These are phyloP conservation scores for Alces alces DNA, from an alignment of 2,113 vertebrate species.

Conservation along the genomic window DNA sequence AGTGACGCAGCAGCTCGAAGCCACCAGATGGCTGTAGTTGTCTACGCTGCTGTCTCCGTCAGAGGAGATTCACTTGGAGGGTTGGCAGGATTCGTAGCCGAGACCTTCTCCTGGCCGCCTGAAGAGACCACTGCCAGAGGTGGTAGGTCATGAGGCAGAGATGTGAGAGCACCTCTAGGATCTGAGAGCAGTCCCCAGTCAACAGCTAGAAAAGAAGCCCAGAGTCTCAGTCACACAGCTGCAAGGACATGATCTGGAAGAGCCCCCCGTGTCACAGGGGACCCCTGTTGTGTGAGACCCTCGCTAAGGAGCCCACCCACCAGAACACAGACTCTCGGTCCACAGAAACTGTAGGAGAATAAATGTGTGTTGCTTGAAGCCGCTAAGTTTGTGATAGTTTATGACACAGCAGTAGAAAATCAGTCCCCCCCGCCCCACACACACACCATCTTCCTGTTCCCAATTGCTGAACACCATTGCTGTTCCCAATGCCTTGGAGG, in stretches of 20 bases:
- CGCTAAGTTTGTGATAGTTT: neutral
- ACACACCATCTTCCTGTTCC: fast-evolving
- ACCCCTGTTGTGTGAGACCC: neutral
- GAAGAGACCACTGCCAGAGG: neutral
- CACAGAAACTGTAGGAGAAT: neutral
- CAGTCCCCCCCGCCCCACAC: neutral
- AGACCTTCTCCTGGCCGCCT: neutral
- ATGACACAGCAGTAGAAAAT: neutral
- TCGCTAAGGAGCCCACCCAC: neutral
- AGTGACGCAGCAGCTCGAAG: neutral
- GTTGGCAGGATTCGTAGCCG: neutral
- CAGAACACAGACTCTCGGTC: fast-evolving
- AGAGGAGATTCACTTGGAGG: neutral
- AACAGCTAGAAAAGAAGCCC: neutral
- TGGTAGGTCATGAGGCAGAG: neutral
- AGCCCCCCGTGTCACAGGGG: neutral
- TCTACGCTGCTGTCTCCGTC: neutral
- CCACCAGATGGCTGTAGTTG: fast-evolving
- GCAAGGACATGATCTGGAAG: neutral
- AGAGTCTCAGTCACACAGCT: neutral
- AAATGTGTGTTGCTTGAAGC: too few relatives aligned
- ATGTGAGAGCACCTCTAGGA: neutral
- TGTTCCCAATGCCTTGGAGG: neutral
- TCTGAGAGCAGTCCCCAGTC: neutral
- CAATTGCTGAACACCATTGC: neutral